Conservation (phyloP, 1,140 invertebrate genomes). For the Drosophila ambigua region DNA sequence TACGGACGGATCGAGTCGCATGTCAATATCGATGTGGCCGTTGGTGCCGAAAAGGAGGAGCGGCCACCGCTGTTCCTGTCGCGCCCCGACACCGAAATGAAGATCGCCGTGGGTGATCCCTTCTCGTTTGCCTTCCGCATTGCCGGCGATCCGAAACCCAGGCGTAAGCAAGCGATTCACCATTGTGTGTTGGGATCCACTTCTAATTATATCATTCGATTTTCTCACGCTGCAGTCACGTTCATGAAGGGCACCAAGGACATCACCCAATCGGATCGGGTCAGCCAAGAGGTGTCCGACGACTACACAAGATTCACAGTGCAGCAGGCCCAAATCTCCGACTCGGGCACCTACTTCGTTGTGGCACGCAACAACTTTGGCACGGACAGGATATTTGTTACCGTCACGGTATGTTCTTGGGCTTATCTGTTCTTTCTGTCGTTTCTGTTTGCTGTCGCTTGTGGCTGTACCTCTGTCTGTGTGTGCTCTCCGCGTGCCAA, state of each 20-base stretch:
- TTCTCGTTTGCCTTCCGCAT: slow-evolving; percentile 91
- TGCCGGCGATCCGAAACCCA: slow-evolving; percentile 91
- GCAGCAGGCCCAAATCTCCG: slow-evolving; percentile 92
- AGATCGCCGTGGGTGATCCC: slow-evolving; percentile 90
- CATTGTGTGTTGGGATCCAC: neutral
- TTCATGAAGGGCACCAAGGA: slow-evolving; percentile 94
- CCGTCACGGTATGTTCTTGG: slow-evolving; percentile 87
- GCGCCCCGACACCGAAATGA: slow-evolving; percentile 90
- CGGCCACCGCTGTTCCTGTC: slow-evolving; percentile 91
- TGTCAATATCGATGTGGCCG: slow-evolving; percentile 88
- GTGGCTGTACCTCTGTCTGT: slow-evolving; percentile 33
- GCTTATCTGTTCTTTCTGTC: no score
- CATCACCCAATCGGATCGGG: slow-evolving; percentile 90
- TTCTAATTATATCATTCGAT: neutral
- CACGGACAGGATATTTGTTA: slow-evolving; percentile 92
- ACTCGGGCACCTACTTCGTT: slow-evolving; percentile 97
- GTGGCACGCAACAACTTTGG: slow-evolving; percentile 96
- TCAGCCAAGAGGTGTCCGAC: slow-evolving; percentile 92
- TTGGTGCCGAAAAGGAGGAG: slow-evolving; percentile 86
- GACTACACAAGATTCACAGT: slow-evolving; percentile 94
- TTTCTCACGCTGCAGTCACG: slow-evolving; percentile 86
- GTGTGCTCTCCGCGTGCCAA: slow-evolving; percentile 2
- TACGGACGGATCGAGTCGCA: slow-evolving; percentile 91
- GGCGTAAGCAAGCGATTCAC: slow-evolving; percentile 86
- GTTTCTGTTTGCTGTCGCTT: slow-evolving; percentile 23